Conservation (phyloP, 2,797 vertebrate genomes). For the Eurystomus glaucurus region DNA sequence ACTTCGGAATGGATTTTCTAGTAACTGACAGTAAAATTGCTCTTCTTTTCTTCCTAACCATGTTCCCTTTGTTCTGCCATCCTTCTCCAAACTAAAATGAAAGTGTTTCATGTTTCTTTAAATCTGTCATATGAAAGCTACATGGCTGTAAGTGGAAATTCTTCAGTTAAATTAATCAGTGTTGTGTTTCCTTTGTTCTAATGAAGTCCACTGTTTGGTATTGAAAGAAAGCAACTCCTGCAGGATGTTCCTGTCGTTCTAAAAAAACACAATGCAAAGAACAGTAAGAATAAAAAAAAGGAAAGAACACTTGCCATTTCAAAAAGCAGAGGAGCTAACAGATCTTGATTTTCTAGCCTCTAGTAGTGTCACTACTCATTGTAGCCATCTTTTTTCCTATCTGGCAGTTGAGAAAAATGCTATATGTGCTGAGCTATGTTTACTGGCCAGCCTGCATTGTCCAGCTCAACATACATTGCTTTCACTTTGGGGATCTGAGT, state of each 20-base stretch:
- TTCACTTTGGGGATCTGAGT: background rate
- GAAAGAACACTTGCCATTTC: background rate
- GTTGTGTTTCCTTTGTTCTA: background rate
- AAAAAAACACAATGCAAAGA: background rate
- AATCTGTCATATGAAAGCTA: background rate
- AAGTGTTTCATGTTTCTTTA: background rate
- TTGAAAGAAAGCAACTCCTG: background rate
- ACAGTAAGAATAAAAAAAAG: background rate
- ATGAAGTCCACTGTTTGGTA: background rate
- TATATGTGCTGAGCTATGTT: fast-evolving
- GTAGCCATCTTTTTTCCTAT: background rate
- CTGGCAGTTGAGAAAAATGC: background rate
- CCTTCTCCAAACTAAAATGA: background rate
- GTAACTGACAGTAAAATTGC: slow-evolving; percentile 39
- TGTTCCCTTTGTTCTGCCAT: background rate
- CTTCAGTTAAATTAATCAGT: background rate
- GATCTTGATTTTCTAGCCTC: background rate
- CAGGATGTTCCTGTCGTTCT: background rate
- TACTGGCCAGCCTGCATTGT: background rate
- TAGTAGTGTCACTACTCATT: background rate
- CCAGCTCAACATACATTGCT: background rate
- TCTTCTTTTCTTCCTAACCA: background rate
- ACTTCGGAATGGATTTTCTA: slow-evolving; percentile 53
- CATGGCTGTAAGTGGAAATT: background rate
- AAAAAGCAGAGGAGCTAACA: background rate